Conservation (phyloP, 1,140 invertebrate genomes). For the Leptoteleia sp. region DNA sequence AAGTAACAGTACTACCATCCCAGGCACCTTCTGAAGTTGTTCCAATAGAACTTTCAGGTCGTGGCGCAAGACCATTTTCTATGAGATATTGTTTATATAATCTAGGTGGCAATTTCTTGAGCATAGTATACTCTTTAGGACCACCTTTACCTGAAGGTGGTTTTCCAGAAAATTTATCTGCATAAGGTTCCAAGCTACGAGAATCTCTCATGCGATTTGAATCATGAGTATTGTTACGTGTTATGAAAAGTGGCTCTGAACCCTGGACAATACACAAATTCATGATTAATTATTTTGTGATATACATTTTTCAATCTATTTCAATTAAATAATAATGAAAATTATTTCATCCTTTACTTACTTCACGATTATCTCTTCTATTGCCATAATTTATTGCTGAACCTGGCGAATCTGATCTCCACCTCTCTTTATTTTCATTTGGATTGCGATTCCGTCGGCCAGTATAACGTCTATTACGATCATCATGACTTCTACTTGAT, state of each 20-base stretch:
- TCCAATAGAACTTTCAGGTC: conserved; percentile 67
- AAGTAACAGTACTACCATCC: conserved; percentile 81
- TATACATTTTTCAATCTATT: no score
- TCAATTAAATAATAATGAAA: background rate
- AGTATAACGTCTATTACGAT: conserved; percentile 75
- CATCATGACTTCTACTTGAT: conserved; percentile 71
- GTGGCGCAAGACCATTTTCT: conserved; percentile 78
- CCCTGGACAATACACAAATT: conserved; percentile 69
- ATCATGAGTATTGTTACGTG: conserved; percentile 73
- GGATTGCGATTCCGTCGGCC: conserved; percentile 73
- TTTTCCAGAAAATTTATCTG: conserved; percentile 81
- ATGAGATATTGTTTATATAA: conserved; percentile 81
- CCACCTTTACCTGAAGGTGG: conserved; percentile 82
- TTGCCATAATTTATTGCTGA: conserved; percentile 72
- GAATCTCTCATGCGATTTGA: conserved; percentile 80
- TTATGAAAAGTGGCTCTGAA: conserved; percentile 81
- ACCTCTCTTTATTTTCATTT: conserved; percentile 76
- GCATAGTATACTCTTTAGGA: conserved; percentile 75
- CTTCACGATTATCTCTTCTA: conserved; percentile 75
- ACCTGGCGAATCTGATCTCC: conserved; percentile 76
- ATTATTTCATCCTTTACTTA: conserved; percentile 44
- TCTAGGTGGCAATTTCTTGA: conserved; percentile 80
- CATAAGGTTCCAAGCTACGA: conserved; percentile 81
- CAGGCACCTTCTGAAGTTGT: conserved; percentile 78
- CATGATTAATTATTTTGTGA: background rate